Percentiles rank a stretch among this genome's conserved stretches.
Evolutionary conservation across 2,888 invertebrate species (phyloP).

Genomic region (Schizotus pectinicornis): DNA sequence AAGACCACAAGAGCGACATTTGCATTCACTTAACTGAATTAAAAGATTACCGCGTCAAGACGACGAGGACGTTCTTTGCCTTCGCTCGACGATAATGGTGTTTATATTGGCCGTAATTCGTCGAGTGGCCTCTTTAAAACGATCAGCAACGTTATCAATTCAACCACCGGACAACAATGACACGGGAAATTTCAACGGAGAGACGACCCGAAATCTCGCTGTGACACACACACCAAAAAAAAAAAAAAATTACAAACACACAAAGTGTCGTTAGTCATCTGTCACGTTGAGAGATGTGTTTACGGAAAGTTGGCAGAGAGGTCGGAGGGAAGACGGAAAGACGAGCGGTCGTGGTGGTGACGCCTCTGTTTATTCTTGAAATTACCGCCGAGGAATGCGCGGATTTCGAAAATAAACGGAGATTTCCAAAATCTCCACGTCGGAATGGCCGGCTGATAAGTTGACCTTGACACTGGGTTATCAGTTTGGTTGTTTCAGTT

Average conservation of each 20-base stretch:
- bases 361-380: constrained; percentile 5
- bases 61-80: constrained; percentile 13
- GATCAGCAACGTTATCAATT: constrained; percentile 9
- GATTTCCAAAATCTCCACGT: too few species aligned
- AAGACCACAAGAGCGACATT: constrained; percentile 32
- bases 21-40: constrained; percentile 34
- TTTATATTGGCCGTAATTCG: constrained; percentile 27
- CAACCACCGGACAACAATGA: constrained; percentile 14
- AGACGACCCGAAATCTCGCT: constrained; percentile 13
- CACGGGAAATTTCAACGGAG: constrained; percentile 12
- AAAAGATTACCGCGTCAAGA: constrained; percentile 32
- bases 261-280: constrained; percentile 33
- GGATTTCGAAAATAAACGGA: too few species aligned
- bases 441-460: too few species aligned
- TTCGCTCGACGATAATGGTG: constrained; percentile 16
- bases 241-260: constrained; percentile 16
- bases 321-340: constrained; percentile 3
- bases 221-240: constrained; percentile 11
- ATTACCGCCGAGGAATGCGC: constrained; percentile 19
- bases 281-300: constrained; percentile 37
- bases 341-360: not conserved
- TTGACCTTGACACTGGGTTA: too few species aligned
- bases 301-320: constrained; percentile 35
- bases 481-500: too few species aligned
- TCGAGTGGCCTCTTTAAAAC: constrained; percentile 2